Base-by-base conservation (phyloP, 2,113 vertebrate species). In the Anolis sagrei region DNA sequence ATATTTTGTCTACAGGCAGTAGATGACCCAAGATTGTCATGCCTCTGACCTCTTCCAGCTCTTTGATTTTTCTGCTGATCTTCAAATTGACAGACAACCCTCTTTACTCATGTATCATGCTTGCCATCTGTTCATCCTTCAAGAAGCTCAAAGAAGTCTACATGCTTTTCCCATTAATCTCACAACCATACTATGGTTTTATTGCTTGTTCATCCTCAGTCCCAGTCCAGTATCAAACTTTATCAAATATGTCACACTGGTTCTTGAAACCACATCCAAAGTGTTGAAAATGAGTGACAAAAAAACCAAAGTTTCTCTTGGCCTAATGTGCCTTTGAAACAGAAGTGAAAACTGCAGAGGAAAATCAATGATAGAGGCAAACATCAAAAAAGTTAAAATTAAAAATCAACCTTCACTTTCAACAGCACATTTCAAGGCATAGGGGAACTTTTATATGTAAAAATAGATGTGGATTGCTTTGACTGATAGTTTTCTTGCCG, bases 401-500 rank as follows among this genome's bases (percentile, higher is more conserved):
- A 23, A 89, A 76, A 73, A 0, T 18, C 68, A 79, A 88, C 1
- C 79, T 75, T 48, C 81, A 69, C 39, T 84, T 85, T 81, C 13
- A 14, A 61, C 4, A 6, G 1, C 32, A 0, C 0, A 27, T 34
- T 87, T 83, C 61, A 78, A 85, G 85, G 21, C 64, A 1, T 32
- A 19, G 39, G 1, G 66, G 76, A 79, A 62, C 8, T 11, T n/a
- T 69, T 32, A 62, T 39, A 75, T 80, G 13, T 69, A 61, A 29
- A 68, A 76, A 86, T 78, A 36, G 1, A 25, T 0, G 0, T 36
- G 9, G 39, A 48, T 72, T 1, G 0, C 7, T 84, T 83, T 29
- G 51, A 76, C 85, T 78, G 5, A 7, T 82, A 32, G 10, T 75
- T 77, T 72, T 79, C 1, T 27, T 88, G 6, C 11, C 58, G 51